phyloP scores from a whole-genome alignment of 2,888 invertebrate genomes.

The Kryphioiulus occultus region DNA sequence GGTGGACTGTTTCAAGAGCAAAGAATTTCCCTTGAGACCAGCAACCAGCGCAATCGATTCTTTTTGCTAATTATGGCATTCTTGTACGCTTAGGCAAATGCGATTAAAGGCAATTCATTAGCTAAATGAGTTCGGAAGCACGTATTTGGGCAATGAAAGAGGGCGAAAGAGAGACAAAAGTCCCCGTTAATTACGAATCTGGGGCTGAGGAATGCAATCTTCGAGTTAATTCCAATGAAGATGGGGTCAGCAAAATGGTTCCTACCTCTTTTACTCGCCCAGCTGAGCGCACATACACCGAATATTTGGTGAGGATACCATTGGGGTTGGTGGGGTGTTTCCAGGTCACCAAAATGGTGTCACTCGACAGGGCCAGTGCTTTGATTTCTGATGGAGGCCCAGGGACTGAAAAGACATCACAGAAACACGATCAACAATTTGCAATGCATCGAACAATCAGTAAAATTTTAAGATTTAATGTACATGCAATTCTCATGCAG shows the following conservation, averaged over 20 bases:
- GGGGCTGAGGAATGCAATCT: background rate
- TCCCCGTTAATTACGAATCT: background rate
- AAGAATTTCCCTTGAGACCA: background rate
- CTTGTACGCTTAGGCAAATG: background rate
- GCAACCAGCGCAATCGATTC: background rate
- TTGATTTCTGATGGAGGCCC: constrained; percentile 81
- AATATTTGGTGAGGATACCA: constrained; percentile 77
- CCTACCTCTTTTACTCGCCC: constrained; percentile 54
- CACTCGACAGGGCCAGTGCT: constrained; percentile 76
- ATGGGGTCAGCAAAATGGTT: background rate
- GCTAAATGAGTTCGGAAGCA: background rate
- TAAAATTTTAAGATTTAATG: too few relatives aligned
- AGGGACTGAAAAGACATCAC: constrained; percentile 69
- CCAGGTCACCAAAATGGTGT: constrained; percentile 80
- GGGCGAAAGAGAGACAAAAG: background rate
- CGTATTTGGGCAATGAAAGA: background rate
- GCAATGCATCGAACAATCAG: too few relatives aligned
- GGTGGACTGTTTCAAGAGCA: constrained; percentile 41
- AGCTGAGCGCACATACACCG: constrained; percentile 62
- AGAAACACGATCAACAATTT: too few relatives aligned
- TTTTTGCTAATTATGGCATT: background rate
- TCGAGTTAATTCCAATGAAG: background rate
- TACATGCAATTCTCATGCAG: too few relatives aligned
- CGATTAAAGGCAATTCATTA: constrained; percentile 6
- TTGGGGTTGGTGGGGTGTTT: constrained; percentile 77